Evolutionary conservation across 2,113 vertebrate species (phyloP).

Genomic region (Heterochromis multidens): DNA sequence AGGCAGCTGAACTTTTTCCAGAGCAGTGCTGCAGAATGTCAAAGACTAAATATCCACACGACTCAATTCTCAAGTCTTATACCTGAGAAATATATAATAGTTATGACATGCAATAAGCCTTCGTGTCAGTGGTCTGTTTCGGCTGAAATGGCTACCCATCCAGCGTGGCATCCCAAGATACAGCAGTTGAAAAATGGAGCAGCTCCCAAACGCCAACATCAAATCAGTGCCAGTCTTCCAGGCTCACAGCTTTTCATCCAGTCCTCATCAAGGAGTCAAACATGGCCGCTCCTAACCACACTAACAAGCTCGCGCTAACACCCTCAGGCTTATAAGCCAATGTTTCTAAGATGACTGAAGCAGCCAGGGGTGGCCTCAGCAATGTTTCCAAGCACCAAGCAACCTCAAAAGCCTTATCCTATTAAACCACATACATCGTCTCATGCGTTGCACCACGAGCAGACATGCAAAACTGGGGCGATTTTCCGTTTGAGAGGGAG

Average conservation of each 20-base stretch:
- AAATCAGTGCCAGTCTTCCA: constrained; percentile 15
- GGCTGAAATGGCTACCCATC: background rate
- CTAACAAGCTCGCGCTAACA: constrained; percentile 53
- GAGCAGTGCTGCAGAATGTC: background rate
- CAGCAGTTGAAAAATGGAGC: constrained; percentile 16
- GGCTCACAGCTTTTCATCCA: constrained; percentile 50
- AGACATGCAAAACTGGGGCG: constrained; percentile 60
- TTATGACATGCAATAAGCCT: background rate
- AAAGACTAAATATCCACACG: background rate
- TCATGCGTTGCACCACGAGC: constrained; percentile 50
- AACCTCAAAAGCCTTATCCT: constrained; percentile 54
- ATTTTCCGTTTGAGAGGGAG: constrained; percentile 69
- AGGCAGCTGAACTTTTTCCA: background rate
- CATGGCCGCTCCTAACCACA: constrained; percentile 46
- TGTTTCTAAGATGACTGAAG: constrained; percentile 45
- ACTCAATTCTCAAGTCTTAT: background rate
- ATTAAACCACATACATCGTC: constrained; percentile 62
- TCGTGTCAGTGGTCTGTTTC: constrained; percentile 8
- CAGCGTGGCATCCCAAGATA: background rate
- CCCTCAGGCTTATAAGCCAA: constrained; percentile 28
- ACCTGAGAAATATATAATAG: background rate
- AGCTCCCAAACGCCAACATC: constrained; percentile 21
- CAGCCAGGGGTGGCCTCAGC: constrained; percentile 44
- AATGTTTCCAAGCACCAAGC: constrained; percentile 56
- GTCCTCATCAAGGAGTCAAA: constrained; percentile 53